Evolutionary conservation across 2,888 invertebrate genomes (phyloP), one percentile per base, ranked within the genome.

Genomic region (Chouioia cunea): DNA sequence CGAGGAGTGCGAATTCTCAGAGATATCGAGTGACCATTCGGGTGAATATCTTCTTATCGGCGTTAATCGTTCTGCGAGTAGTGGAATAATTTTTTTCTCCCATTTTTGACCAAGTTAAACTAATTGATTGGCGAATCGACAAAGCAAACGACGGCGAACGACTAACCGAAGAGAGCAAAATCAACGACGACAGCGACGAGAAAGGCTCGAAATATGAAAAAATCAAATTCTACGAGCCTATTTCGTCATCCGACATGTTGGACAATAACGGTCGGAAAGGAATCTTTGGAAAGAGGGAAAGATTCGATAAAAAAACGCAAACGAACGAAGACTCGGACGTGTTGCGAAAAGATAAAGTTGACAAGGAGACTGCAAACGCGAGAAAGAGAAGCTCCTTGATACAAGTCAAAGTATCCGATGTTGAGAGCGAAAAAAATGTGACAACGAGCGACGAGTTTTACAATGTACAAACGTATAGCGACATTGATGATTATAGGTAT

Each of bases 151-250:
- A 53, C 20, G 48, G 54, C 12, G 36, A 57, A 20, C 50, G 56
- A 36, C 2, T 50, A 3, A 47, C 12, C 2, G 52, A 59, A 23
- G 50, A 64, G 23, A 64, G 68, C 27, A 68, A 71, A 59, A 68
- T 67, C 53, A 52, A 71, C 20, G 63, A 59, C 14, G 66, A 71
- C n/a, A 56, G 67, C 16, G 59, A 71, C 48, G 71, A 71, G 22
- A 71, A 71, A 48, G 53, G 57, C 46, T 0, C 12, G 2, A 43
- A 54, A 16, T 14, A 47, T n/a, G 56, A 65, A 16, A 53, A 23
- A 18, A 44, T 15, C 4, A 22, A 47, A 47, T 15, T 53, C n/a
- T 14, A 27, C 4, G 22, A 58, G 27, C 1, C 50, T 1, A 36
- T 36, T 12, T 36, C 36, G 1, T 36, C 36, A 12, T 36, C 36